Conservation (phyloP, 2,888 invertebrate genomes). For the Plemyria rubiginata region DNA sequence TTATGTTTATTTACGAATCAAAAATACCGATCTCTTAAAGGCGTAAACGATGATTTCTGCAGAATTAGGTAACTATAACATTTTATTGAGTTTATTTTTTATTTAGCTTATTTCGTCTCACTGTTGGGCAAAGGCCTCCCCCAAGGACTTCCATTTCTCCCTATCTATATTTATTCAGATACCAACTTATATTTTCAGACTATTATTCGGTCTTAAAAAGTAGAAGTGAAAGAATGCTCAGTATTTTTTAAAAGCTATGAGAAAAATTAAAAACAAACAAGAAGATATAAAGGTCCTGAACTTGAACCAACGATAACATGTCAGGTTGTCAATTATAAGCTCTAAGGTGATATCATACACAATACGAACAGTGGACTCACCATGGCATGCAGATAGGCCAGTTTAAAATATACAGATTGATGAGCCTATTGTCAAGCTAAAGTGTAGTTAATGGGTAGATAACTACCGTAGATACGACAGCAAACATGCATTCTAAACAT, state of each 20-base stretch:
- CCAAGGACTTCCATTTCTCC: no score
- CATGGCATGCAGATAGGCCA: slow-evolving; percentile 29
- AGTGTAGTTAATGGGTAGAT: slow-evolving; percentile 27
- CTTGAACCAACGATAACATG: slow-evolving; percentile 49
- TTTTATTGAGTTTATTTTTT: no score
- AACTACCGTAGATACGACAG: slow-evolving; percentile 5
- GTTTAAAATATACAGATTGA: slow-evolving; percentile 21
- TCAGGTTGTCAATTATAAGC: slow-evolving; percentile 50
- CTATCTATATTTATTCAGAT: no score
- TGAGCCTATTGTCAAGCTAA: slow-evolving; percentile 34
- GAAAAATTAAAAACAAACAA: neutral
- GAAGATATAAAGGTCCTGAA: slow-evolving; percentile 41
- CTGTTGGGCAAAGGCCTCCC: no score
- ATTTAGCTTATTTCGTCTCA: no score
- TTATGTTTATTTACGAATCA: no score
- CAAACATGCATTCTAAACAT: neutral
- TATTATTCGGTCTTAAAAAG: no score
- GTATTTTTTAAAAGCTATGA: neutral
- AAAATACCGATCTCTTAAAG: no score
- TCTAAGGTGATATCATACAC: slow-evolving; percentile 54
- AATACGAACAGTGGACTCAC: slow-evolving; percentile 23
- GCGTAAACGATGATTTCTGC: no score
- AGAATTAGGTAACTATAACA: no score
- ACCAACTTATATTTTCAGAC: no score
- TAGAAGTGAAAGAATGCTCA: neutral